Percentiles rank a stretch among this genome's conserved stretches.
These are phyloP conservation scores for Psilopsiagon aymara DNA, from an alignment of 2,113 vertebrate species.

Conservation along the genomic window DNA sequence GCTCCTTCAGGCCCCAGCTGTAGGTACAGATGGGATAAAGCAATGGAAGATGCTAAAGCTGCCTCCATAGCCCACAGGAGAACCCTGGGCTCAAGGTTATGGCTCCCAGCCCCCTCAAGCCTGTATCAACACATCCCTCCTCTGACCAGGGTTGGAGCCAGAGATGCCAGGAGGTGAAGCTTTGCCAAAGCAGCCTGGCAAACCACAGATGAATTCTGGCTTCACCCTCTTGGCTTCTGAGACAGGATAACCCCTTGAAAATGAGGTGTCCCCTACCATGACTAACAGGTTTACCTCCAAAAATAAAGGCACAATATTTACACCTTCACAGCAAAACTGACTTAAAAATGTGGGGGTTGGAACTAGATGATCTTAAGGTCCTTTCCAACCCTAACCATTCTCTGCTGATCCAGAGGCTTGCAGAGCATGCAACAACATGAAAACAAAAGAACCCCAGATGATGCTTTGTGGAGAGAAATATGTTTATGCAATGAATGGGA, in stretches of 20 bases:
- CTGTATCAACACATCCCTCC: background rate
- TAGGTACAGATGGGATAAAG: background rate
- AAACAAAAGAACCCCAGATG: background rate
- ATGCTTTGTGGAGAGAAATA: background rate
- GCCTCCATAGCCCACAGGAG: background rate
- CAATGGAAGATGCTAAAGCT: background rate
- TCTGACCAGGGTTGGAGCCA: background rate
- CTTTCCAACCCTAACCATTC: background rate
- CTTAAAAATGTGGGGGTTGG: background rate
- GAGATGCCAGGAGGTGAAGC: background rate
- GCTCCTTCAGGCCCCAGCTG: background rate
- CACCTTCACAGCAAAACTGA: background rate
- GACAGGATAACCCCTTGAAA: background rate
- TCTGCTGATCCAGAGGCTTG: background rate
- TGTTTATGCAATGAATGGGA: background rate
- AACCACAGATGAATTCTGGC: background rate
- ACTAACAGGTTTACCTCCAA: background rate
- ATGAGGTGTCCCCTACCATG: background rate
- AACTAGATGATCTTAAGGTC: background rate
- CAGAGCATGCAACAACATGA: background rate
- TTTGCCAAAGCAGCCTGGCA: background rate
- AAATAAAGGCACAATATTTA: background rate
- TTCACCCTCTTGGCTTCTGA: background rate
- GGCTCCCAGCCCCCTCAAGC: background rate
- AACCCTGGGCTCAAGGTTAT: background rate